Base-by-base conservation (phyloP, 1,140 invertebrate species). In the Mactra quadrangularis region DNA sequence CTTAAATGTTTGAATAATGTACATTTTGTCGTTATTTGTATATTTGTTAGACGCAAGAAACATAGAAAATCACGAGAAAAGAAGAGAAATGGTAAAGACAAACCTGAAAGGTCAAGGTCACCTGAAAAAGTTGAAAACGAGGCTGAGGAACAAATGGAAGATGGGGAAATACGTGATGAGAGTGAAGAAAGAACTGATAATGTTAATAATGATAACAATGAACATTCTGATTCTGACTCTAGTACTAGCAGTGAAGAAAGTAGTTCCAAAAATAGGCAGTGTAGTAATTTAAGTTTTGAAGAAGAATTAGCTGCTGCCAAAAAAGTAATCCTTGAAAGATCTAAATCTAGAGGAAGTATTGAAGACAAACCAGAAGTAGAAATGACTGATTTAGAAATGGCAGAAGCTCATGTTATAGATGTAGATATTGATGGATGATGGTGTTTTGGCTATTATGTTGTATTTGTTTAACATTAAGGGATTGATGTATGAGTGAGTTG, bases 381-480 rank as follows among this genome's bases (percentile, higher is more conserved):
- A 27, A 78, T 78, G 60, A 25, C 45, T 29, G 76, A 78, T 22
- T 59, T 78, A 17, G 76, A 78, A 15, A 29, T 38, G 7, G 60
- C 41, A 35, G 76, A 66, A 27, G 45, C 76, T 17, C 29, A 78
- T 55, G 62, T 78, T 78, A 62, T 78, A 41, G 76, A 78, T 41
- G 55, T 78, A n/a, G 53, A 57, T 15, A 41, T 41, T 41, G 38
- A 41, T 41, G 38, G 38, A 41, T 41, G 38, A n/a, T n/a, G n/a
- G n/a, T n/a, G n/a, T n/a, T n/a, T n/a, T n/a, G n/a, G n/a, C n/a
- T n/a, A n/a, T n/a, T n/a, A n/a, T n/a, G n/a, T n/a, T n/a, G n/a
- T n/a, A n/a, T n/a, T n/a, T n/a, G n/a, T n/a, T n/a, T n/a, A n/a
- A n/a, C n/a, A n/a, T n/a, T n/a, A n/a, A n/a, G n/a, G n/a, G n/a